phyloP scores from a whole-genome alignment of 2,797 vertebrate species.

The Manis javanica region DNA sequence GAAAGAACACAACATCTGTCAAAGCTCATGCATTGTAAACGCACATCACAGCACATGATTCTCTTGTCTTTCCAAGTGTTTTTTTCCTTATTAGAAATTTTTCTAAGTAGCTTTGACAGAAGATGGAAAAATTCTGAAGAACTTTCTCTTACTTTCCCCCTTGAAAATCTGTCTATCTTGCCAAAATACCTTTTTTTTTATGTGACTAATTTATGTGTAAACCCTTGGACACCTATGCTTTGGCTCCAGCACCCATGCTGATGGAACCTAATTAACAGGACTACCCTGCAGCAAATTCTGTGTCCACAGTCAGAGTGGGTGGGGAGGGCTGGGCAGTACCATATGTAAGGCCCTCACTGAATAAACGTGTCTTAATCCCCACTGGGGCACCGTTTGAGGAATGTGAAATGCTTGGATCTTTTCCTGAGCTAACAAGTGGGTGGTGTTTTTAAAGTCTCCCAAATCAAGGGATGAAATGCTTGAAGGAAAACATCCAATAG shows the following conservation, averaged over 20 bases:
- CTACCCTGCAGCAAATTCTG: conserved; percentile 59
- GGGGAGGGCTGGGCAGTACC: conserved; percentile 47
- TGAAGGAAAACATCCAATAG: conserved; percentile 41
- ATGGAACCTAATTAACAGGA: conserved; percentile 64
- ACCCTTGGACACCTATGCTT: background rate
- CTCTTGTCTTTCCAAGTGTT: background rate
- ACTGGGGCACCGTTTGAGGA: conserved; percentile 70
- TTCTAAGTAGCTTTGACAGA: background rate
- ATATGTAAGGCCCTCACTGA: conserved; percentile 66
- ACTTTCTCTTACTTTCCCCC: background rate
- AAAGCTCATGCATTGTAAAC: rapidly evolving
- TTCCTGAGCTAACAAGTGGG: conserved; percentile 59
- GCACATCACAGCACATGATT: background rate
- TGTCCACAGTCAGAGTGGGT: conserved; percentile 49
- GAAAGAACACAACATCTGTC: no score
- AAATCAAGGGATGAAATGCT: conserved; percentile 66
- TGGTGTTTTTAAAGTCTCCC: conserved; percentile 57
- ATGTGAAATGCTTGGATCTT: conserved; percentile 46
- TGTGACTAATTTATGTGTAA: background rate
- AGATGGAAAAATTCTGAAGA: background rate
- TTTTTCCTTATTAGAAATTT: background rate
- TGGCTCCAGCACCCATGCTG: conserved; percentile 25
- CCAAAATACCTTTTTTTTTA: conserved; percentile 19
- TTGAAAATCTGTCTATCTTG: conserved; percentile 12
- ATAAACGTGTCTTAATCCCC: conserved; percentile 67